A percentile compares a stretch with the other conserved stretches of the same genome.
phyloP scores from a whole-genome alignment of 1,140 invertebrate species.

The Hormaphis cornu region DNA sequence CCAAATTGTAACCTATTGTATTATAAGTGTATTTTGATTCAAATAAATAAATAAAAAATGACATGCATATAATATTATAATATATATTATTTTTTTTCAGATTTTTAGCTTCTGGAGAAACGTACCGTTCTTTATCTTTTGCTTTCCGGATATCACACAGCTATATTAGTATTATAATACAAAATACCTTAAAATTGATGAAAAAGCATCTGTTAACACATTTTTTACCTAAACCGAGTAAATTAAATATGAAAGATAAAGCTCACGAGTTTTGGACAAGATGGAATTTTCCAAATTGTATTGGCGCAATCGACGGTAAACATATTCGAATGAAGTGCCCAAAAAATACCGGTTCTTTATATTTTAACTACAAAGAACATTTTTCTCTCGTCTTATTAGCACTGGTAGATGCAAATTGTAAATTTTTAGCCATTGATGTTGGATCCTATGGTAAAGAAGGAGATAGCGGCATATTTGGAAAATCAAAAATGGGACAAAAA shows the following conservation, averaged over 20 bases:
- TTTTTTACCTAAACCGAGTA: conserved; percentile 33
- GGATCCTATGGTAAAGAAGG: conserved; percentile 37
- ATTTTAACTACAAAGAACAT: conserved; percentile 34
- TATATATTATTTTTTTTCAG: too few species aligned
- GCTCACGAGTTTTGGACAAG: conserved; percentile 37
- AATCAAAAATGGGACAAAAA: conserved; percentile 36
- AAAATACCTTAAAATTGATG: not conserved
- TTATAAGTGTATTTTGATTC: too few species aligned
- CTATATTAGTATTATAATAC: not conserved
- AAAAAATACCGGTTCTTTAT: conserved; percentile 37
- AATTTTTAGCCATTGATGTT: conserved; percentile 35
- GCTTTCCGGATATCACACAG: not conserved
- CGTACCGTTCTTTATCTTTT: too few species aligned
- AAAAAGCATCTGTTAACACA: not conserved
- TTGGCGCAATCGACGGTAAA: conserved; percentile 43
- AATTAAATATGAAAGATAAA: conserved; percentile 37
- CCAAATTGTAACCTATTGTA: too few species aligned
- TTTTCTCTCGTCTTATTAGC: conserved; percentile 35
- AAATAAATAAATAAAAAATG: too few species aligned
- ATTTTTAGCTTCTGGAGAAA: too few species aligned
- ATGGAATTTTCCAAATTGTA: conserved; percentile 39
- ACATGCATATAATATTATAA: too few species aligned
- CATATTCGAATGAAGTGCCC: conserved; percentile 41
- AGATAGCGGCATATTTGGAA: conserved; percentile 42
- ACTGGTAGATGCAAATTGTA: conserved; percentile 35